Conservation (phyloP, 2,113 vertebrate species). For the Ceyx cyanopectus region DNA sequence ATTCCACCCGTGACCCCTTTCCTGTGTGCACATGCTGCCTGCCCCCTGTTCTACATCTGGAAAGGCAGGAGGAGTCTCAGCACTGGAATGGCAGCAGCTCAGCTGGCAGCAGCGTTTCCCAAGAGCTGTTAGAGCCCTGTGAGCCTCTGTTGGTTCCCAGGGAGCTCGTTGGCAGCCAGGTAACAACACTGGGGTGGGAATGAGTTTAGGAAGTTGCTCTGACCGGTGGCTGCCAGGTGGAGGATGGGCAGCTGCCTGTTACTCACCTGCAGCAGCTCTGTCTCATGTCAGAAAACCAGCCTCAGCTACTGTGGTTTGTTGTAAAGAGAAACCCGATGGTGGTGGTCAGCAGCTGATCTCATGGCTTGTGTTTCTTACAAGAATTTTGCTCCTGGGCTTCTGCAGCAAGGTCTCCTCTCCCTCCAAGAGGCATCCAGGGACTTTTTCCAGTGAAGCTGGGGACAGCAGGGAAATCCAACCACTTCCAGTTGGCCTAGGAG, state of each 20-base stretch:
- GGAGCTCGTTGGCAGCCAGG: accelerated
- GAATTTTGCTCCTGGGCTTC: background rate
- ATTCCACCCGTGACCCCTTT: background rate
- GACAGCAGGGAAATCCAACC: background rate
- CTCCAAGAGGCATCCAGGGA: background rate
- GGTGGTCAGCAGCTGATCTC: background rate
- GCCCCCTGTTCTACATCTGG: background rate
- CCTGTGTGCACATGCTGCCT: background rate
- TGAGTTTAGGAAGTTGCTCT: background rate
- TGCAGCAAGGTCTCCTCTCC: background rate
- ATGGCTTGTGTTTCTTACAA: background rate
- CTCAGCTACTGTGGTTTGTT: background rate
- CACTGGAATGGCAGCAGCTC: background rate
- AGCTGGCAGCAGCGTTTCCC: background rate
- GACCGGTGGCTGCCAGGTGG: background rate
- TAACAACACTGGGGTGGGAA: background rate
- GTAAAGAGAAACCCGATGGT: background rate
- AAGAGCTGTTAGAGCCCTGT: background rate
- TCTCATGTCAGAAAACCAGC: background rate
- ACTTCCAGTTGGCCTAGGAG: background rate
- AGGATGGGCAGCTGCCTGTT: background rate
- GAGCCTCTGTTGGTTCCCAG: background rate
- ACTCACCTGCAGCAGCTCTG: background rate
- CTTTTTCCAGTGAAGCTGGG: background rate
- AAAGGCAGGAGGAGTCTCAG: background rate